Conservation (phyloP, 37 sponge, comb jelly and placozoan genomes). For the Halichondria panicea region DNA sequence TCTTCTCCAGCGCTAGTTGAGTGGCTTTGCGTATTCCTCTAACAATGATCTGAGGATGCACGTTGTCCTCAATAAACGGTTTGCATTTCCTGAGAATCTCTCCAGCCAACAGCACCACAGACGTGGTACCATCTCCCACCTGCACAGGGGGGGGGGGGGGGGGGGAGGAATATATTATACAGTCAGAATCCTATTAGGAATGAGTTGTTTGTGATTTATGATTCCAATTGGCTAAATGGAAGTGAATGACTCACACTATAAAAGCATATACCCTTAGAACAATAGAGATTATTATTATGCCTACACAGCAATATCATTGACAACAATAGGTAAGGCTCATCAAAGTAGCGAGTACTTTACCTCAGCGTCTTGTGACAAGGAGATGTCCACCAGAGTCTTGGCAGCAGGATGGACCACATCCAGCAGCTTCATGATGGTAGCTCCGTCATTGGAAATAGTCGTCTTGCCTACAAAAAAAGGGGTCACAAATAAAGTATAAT, state of each 20-base stretch:
- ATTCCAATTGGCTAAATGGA: too few species aligned
- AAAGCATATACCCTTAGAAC: too few species aligned
- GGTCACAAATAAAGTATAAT: neutral
- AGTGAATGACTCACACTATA: too few species aligned
- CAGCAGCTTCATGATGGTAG: conserved; percentile 94
- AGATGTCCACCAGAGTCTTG: conserved; percentile 95
- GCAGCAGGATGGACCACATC: conserved; percentile 99
- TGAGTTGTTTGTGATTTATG: too few species aligned
- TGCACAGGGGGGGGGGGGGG: conserved; percentile 7
- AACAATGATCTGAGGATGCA: conserved; percentile 95
- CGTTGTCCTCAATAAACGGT: conserved; percentile 95
- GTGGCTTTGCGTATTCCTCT: conserved; percentile 89
- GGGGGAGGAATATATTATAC: too few species aligned
- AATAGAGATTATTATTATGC: too few species aligned
- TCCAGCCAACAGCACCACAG: conserved; percentile 92
- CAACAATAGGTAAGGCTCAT: too few species aligned
- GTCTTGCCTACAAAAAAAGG: conserved; percentile 81
- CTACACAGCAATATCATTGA: too few species aligned
- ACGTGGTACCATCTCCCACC: conserved; percentile 99
- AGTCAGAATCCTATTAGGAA: too few species aligned
- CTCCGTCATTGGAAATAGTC: conserved; percentile 99
- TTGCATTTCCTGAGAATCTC: conserved; percentile 96
- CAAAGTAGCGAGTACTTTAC: too few species aligned
- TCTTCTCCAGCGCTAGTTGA: conserved; percentile 65
- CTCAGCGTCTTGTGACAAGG: conserved; percentile 98